Evolutionary conservation across 2,797 vertebrate genomes (phyloP).

Genomic region (Hoplostethus atlanticus): DNA sequence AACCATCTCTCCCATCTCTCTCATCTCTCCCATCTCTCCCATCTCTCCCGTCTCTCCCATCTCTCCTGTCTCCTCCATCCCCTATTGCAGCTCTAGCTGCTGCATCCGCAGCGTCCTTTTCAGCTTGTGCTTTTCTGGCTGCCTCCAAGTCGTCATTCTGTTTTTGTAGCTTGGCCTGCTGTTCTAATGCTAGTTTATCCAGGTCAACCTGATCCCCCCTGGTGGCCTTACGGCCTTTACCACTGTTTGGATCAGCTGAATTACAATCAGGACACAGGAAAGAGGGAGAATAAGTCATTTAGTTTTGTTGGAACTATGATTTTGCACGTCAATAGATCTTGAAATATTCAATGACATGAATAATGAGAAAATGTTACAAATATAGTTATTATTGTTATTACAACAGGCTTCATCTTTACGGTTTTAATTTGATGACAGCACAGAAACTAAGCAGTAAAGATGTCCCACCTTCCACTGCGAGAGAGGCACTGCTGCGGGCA

Average conservation of each 20-base stretch:
- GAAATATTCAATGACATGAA: not conserved
- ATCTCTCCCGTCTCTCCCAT: not conserved
- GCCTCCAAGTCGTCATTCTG: conserved; percentile 53
- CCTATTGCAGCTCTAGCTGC: conserved; percentile 17
- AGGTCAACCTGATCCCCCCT: conserved; percentile 45
- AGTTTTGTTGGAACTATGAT: not conserved
- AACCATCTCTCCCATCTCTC: not conserved
- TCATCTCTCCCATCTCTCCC: not conserved
- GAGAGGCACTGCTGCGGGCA: conserved; percentile 85
- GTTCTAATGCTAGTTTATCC: conserved; percentile 50
- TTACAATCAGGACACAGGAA: not conserved
- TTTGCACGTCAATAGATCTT: not conserved
- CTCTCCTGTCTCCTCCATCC: not conserved
- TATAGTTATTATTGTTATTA: not conserved
- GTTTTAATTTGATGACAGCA: not conserved
- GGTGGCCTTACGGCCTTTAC: conserved; percentile 42
- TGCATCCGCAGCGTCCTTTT: conserved; percentile 36
- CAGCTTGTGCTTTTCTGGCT: conserved; percentile 38
- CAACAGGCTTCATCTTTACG: not conserved
- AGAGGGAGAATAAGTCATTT: not conserved
- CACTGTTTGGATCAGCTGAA: conserved; percentile 66
- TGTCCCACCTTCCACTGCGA: conserved; percentile 85
- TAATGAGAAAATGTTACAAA: not conserved
- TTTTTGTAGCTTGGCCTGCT: conserved; percentile 56
- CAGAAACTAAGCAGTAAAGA: conserved; percentile 1